Base-by-base conservation (phyloP, 1,140 invertebrate species). In the Drosophila bocqueti region DNA sequence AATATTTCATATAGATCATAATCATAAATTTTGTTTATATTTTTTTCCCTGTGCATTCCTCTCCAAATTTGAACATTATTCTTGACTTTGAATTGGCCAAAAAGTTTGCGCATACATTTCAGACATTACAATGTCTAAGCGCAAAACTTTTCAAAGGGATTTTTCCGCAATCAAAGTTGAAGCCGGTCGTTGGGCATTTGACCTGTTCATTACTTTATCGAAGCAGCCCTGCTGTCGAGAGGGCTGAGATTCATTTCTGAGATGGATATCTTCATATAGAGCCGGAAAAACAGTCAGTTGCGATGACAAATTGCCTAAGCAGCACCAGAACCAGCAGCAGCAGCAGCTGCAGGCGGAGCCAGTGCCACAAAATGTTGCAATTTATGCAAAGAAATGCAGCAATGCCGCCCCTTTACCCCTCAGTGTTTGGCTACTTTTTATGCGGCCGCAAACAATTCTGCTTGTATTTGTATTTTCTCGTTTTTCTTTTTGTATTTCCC, bases 231-330 rank as follows among this genome's bases (percentile, higher is more conserved):
- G 43, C 38, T 13, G n/a, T 18, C 61, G 16, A 24, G 21, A n/a
- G n/a, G 16, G 29, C 50, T 61, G 24, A 71, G 68, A 67, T 82
- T 40, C 66, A 72, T 79, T 80, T 61, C 62, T 60, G 66, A 15
- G 24, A 29, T 49, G 47, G 81, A 87, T 89, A 72, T 83, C 63
- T 69, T 61, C 21, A 62, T 64, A 50, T 47, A 45, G 21, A 57
- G 55, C 68, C 61, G 67, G 36, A 40, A 57, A 40, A 40, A 26
- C 54, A 57, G 54, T 75, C 67, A 67, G 58, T 81, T 57, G 68
- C 76, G 71, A 89, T 89, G 84, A 89, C 84, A 89, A 89, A 89
- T 89, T 89, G 84, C 85, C 85, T 90, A 90, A 89, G 69, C 71
- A 73, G 45, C 38, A 21, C n/a, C 67, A 42, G 26, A 31, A n/a